Evolutionary conservation across 1,140 invertebrate genomes (phyloP).

Genomic region (Drosophila orena): DNA sequence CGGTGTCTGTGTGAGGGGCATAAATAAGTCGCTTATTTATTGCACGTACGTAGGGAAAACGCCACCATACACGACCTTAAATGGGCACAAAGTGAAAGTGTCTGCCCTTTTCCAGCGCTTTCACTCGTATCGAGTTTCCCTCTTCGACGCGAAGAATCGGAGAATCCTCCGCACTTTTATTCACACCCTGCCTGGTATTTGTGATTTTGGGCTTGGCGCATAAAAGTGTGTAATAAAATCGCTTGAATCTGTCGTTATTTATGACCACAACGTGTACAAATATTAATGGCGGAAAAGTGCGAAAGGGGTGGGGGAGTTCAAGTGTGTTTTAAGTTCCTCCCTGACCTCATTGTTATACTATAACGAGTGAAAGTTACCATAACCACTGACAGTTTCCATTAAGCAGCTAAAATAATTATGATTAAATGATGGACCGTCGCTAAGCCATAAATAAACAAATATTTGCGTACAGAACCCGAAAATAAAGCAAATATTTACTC

Average conservation of each 20-base stretch:
- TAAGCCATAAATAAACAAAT: conserved; percentile 10
- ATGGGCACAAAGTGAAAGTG: conserved; percentile 68
- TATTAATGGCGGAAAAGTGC: conserved; percentile 12
- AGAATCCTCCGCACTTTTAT: conserved; percentile 14
- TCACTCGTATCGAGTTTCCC: conserved; percentile 36
- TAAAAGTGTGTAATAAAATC: conserved; percentile 55
- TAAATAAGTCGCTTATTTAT: conserved; percentile 75
- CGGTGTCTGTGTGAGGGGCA: conserved; percentile 51
- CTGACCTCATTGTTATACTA: conserved; percentile 3
- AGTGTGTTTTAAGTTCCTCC: conserved; percentile 1
- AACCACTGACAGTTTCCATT: conserved; percentile 1
- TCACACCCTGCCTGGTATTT: conserved; percentile 17
- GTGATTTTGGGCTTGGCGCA: conserved; percentile 26
- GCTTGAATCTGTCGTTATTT: conserved; percentile 51
- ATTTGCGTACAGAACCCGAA: conserved; percentile 4
- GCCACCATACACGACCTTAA: conserved; percentile 52
- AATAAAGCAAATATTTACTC: conserved; percentile 30
- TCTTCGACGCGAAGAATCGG: background rate
- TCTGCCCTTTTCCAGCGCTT: conserved; percentile 30
- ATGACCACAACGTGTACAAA: conserved; percentile 47
- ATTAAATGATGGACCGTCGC: conserved; percentile 11
- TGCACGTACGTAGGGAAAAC: conserved; percentile 40
- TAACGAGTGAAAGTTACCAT: background rate
- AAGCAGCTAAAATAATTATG: conserved; percentile 26
- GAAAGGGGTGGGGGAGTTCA: conserved; percentile 8